A percentile compares a stretch with the other conserved stretches of the same genome.
Evolutionary conservation across 2,797 vertebrate species (phyloP).

Genomic region (Taeniopygia guttata): DNA sequence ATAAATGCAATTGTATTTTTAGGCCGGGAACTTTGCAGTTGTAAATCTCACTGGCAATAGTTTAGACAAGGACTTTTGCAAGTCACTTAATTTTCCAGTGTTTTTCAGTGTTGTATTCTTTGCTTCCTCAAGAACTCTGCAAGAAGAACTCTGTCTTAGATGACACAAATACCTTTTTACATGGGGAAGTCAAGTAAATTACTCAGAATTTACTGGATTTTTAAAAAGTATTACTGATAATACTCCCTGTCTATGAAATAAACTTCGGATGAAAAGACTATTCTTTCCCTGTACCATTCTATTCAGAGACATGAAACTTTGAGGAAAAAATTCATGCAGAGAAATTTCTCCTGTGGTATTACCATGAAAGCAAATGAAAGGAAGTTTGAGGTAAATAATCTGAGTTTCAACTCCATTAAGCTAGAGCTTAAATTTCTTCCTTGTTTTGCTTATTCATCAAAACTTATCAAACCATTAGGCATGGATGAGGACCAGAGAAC

Average conservation of each 20-base stretch:
- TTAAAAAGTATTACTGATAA: not conserved
- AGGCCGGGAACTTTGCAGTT: not conserved
- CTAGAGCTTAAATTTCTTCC: too few species aligned
- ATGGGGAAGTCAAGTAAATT: not conserved
- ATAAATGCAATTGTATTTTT: not conserved
- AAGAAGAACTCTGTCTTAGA: not conserved
- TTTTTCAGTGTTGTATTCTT: not conserved
- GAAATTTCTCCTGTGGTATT: not conserved
- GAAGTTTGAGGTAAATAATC: not conserved
- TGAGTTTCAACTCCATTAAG: not conserved
- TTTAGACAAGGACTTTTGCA: not conserved
- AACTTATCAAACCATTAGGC: not conserved
- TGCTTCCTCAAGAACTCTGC: not conserved
- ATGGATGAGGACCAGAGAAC: not conserved
- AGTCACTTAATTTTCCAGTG: not conserved
- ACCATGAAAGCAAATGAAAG: not conserved
- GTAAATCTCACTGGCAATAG: not conserved
- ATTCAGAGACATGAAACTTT: not conserved
- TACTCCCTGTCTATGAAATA: not conserved
- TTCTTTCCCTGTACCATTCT: not conserved
- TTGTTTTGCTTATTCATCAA: not conserved
- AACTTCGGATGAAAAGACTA: not conserved
- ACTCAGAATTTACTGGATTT: not conserved
- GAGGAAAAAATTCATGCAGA: not conserved
- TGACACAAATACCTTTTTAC: not conserved